A percentile compares a stretch with the other conserved stretches of the same genome.
phyloP scores from a whole-genome alignment of 2,888 invertebrate genomes.

The Apotomis turbidana region DNA sequence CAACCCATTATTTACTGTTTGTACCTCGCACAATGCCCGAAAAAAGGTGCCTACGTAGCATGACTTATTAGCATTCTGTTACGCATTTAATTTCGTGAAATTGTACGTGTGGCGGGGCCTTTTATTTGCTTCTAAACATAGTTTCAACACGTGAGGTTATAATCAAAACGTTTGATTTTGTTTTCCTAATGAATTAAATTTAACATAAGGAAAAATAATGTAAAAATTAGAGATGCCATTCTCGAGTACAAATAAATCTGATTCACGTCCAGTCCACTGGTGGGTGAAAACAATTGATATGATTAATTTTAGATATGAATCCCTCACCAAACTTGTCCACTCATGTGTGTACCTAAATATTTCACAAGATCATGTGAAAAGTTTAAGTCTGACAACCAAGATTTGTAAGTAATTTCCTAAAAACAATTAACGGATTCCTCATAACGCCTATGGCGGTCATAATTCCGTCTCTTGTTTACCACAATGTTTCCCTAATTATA shows the following conservation, averaged over 20 bases:
- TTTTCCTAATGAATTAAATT: too few species aligned
- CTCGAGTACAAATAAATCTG: too few species aligned
- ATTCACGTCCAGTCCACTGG: too few species aligned
- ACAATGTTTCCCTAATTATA: constrained; percentile 6
- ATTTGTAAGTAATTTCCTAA: background rate
- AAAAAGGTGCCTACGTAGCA: constrained; percentile 11
- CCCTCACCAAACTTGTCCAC: too few species aligned
- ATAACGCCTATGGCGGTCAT: constrained; percentile 1
- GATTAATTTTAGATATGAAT: too few species aligned
- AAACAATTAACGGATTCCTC: background rate
- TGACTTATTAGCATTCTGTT: constrained; percentile 21
- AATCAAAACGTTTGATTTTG: too few species aligned
- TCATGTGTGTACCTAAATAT: too few species aligned
- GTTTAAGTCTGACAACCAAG: too few species aligned
- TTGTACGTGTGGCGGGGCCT: background rate
- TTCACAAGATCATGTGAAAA: too few species aligned
- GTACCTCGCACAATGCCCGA: background rate
- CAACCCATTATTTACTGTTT: constrained; percentile 27
- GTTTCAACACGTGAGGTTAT: background rate
- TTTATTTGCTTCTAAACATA: background rate
- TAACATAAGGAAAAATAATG: too few species aligned
- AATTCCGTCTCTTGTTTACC: constrained; percentile 1
- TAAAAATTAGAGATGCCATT: too few species aligned
- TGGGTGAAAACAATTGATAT: too few species aligned
- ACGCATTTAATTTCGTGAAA: constrained; percentile 23